Conservation (phyloP, 2,888 invertebrate genomes). For the Dermolepida albohirtum region DNA sequence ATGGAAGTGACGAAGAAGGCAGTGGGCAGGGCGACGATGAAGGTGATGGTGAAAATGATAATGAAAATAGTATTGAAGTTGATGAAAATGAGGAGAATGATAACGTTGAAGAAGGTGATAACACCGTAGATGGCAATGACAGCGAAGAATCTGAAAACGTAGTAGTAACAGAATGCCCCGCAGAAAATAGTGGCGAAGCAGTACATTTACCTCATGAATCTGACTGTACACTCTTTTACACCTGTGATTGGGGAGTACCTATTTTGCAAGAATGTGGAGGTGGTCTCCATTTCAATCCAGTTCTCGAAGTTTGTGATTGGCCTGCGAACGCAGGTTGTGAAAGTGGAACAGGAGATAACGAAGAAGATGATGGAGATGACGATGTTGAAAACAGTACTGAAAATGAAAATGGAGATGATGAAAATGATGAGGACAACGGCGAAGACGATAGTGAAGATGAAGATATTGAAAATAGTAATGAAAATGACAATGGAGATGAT, state of each 20-base stretch:
- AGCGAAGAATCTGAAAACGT: too few relatives aligned
- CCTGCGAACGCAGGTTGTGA: slow-evolving; percentile 20
- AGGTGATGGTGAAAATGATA: not conserved
- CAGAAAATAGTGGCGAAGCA: not conserved
- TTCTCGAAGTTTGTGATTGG: slow-evolving; percentile 23
- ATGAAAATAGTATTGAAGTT: not conserved
- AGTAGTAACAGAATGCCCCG: slow-evolving; percentile 22
- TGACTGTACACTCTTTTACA: slow-evolving; percentile 22
- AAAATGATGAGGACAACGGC: not conserved
- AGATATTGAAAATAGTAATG: slow-evolving; percentile 1
- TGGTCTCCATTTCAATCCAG: slow-evolving; percentile 40
- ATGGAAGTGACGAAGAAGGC: too few relatives aligned
- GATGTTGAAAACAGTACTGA: slow-evolving; percentile 1
- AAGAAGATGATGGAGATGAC: not conserved
- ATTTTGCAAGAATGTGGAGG: slow-evolving; percentile 34
- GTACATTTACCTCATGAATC: slow-evolving; percentile 21
- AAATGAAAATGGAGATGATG: not conserved
- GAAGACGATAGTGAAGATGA: slow-evolving; percentile 6
- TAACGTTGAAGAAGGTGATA: not conserved
- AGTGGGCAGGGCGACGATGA: not conserved
- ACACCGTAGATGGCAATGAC: not conserved
- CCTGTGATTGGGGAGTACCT: slow-evolving; percentile 31
- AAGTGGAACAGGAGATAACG: not conserved
- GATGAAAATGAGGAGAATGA: not conserved
- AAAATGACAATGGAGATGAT: not conserved